A percentile compares a stretch with the other conserved stretches of the same genome.
Evolutionary conservation across 2,888 invertebrate genomes (phyloP).

Genomic region (Melieria picta): DNA sequence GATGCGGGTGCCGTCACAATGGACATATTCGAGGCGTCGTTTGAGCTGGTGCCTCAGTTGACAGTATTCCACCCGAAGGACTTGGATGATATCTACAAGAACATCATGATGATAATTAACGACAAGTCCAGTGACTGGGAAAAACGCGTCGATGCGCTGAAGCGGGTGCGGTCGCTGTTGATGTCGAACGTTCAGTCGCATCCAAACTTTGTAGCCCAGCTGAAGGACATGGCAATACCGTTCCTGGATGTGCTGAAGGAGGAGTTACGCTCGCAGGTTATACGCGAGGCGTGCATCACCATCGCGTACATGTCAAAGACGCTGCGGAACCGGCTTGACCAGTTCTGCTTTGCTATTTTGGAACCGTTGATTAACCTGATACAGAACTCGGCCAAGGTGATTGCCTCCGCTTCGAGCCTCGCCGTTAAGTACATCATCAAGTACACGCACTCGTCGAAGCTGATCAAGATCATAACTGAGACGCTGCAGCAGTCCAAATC

Average conservation of each 20-base stretch:
- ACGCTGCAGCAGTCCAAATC: slow-evolving; percentile 86
- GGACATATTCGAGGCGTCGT: slow-evolving; percentile 86
- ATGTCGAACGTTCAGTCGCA: slow-evolving; percentile 80
- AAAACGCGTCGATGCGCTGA: slow-evolving; percentile 89
- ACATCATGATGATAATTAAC: slow-evolving; percentile 78
- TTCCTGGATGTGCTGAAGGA: slow-evolving; percentile 86
- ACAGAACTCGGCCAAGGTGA: slow-evolving; percentile 95
- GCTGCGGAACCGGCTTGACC: slow-evolving; percentile 84
- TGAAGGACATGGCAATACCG: slow-evolving; percentile 83
- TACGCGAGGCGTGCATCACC: slow-evolving; percentile 95
- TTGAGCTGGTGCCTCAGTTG: slow-evolving; percentile 84
- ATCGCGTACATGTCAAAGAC: slow-evolving; percentile 91
- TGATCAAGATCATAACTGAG: slow-evolving; percentile 81
- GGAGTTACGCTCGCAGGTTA: slow-evolving; percentile 84
- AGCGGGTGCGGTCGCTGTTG: slow-evolving; percentile 84
- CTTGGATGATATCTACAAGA: slow-evolving; percentile 81
- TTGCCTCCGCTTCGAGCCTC: slow-evolving; percentile 88
- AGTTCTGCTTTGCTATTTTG: slow-evolving; percentile 84
- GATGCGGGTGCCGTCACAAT: slow-evolving; percentile 90
- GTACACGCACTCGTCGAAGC: slow-evolving; percentile 81
- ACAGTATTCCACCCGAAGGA: slow-evolving; percentile 86
- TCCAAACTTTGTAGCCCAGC: slow-evolving; percentile 76
- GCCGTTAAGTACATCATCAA: slow-evolving; percentile 89
- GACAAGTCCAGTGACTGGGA: slow-evolving; percentile 93
- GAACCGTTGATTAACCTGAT: slow-evolving; percentile 88